Conservation (phyloP, 1,140 invertebrate species). For the Bombus ignitus region DNA sequence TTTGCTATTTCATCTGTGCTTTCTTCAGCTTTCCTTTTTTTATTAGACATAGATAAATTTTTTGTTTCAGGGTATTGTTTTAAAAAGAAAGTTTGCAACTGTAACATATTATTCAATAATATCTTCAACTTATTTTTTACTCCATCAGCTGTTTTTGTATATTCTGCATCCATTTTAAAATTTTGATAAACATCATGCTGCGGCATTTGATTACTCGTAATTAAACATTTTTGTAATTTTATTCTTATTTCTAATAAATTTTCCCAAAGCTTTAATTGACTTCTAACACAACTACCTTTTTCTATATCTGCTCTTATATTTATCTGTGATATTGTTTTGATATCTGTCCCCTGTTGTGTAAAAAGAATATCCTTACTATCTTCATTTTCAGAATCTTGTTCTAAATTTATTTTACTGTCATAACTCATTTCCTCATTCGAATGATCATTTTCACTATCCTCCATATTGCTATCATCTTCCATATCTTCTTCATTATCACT, state of each 20-base stretch:
- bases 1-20: slow-evolving; percentile 46
- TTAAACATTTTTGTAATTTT: slow-evolving; percentile 91
- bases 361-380: slow-evolving; percentile 62
- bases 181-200: slow-evolving; percentile 83
- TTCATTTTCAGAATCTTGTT: slow-evolving; percentile 69
- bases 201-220: slow-evolving; percentile 90
- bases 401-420: slow-evolving; percentile 43
- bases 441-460: slow-evolving; percentile 67
- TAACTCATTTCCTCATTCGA: slow-evolving; percentile 69
- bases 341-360: slow-evolving; percentile 69
- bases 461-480: slow-evolving; percentile 58
- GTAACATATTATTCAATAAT: slow-evolving; percentile 86
- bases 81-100: slow-evolving; percentile 84
- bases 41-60: slow-evolving; percentile 70
- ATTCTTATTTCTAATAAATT: slow-evolving; percentile 92
- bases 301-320: slow-evolving; percentile 86
- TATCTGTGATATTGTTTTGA: slow-evolving; percentile 84
- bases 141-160: slow-evolving; percentile 82
- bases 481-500: slow-evolving; percentile 66
- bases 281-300: slow-evolving; percentile 90
- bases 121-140: slow-evolving; percentile 83
- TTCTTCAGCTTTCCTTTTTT: slow-evolving; percentile 64
- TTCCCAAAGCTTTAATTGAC: slow-evolving; percentile 92
- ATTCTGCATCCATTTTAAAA: slow-evolving; percentile 82
- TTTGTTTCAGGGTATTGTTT: slow-evolving; percentile 87